phyloP scores from a whole-genome alignment of 2,888 invertebrate species.

The Caenorhabditis wallacei region DNA sequence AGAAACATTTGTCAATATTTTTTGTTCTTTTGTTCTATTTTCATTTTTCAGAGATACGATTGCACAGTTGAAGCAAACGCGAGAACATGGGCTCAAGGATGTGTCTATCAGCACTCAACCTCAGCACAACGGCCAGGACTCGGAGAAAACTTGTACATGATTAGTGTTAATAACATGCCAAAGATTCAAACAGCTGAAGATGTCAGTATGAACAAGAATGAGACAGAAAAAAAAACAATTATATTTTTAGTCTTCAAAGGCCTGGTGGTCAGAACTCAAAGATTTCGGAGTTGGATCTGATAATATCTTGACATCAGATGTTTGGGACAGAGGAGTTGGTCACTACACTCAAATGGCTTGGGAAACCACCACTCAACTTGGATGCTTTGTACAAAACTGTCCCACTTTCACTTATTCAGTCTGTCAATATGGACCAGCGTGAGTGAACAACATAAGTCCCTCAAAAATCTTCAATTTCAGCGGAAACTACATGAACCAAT shows the following conservation, averaged over 20 bases:
- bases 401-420: slow-evolving; percentile 64
- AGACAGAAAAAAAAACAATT: too few species aligned
- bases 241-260: slow-evolving; percentile 45
- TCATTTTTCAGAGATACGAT: slow-evolving; percentile 49
- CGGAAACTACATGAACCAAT: slow-evolving; percentile 63
- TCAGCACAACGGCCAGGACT: slow-evolving; percentile 38
- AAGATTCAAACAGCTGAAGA: slow-evolving; percentile 55
- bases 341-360: slow-evolving; percentile 75
- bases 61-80: slow-evolving; percentile 67
- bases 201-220: slow-evolving; percentile 1
- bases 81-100: slow-evolving; percentile 65
- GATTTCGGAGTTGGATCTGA: slow-evolving; percentile 68
- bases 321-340: slow-evolving; percentile 49
- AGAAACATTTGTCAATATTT: neutral
- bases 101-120: slow-evolving; percentile 63
- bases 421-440: slow-evolving; percentile 68
- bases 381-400: slow-evolving; percentile 66
- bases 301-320: slow-evolving; percentile 53
- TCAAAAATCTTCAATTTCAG: slow-evolving; percentile 37
- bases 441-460: neutral
- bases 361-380: slow-evolving; percentile 65
- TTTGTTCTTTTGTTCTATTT: neutral
- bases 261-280: slow-evolving; percentile 71
- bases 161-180: slow-evolving; percentile 41
- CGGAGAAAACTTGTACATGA: slow-evolving; percentile 71